Conservation (phyloP, 2,113 vertebrate genomes). For the Ginglymostoma cirratum region DNA sequence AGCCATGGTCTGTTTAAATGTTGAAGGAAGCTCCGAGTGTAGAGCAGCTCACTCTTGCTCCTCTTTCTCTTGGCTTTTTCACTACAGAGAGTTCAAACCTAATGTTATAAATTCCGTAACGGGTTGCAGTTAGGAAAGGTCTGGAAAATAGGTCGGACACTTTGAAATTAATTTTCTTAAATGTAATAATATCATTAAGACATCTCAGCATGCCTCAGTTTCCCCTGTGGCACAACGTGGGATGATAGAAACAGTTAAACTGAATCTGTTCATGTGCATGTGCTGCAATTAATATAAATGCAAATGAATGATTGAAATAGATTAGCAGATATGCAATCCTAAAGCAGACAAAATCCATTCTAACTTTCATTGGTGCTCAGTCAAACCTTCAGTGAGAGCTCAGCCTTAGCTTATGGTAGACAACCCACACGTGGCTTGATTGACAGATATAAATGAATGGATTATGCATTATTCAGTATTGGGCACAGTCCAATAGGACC, state of each 20-base stretch:
- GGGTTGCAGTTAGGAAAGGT: not conserved
- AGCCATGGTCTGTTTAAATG: no score
- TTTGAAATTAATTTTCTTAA: not conserved
- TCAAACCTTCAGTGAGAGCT: not conserved
- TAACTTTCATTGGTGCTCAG: not conserved
- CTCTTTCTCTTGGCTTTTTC: no score
- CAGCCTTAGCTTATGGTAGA: not conserved
- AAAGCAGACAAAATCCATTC: not conserved
- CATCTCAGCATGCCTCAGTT: not conserved
- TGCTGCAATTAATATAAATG: not conserved
- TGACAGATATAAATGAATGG: not conserved
- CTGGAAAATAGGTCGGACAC: not conserved
- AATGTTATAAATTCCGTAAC: no score
- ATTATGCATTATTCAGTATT: not conserved
- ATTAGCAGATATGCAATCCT: not conserved
- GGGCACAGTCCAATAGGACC: not conserved
- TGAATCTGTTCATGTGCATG: not conserved
- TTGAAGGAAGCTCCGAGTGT: no score
- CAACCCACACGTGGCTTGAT: not conserved
- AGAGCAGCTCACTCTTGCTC: no score
- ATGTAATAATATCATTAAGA: not conserved
- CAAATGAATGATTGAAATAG: not conserved
- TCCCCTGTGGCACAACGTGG: not conserved
- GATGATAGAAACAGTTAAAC: not conserved
- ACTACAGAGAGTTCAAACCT: no score